Base-by-base conservation (phyloP, 2,888 invertebrate species). In the Pachydiplax longipennis region DNA sequence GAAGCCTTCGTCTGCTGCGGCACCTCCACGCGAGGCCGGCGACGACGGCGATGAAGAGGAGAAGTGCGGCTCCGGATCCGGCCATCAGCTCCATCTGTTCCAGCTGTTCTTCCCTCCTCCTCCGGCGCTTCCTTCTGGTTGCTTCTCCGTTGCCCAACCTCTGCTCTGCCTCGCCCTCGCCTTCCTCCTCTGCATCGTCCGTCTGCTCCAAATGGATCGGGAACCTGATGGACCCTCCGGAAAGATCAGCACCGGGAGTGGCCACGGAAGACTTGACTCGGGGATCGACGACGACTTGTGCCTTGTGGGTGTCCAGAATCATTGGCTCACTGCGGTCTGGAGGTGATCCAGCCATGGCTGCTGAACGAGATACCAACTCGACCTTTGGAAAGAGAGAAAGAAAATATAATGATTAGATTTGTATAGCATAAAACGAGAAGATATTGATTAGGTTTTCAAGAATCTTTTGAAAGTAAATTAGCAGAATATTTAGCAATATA, bases 1-100 rank as follows among this genome's bases (percentile, higher is more conserved):
- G 73, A 3, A 73, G 73, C 73, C 73, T 73, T 12, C 73, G 73
- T 15, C 73, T 73, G 73, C 73, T 73, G 25, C 73, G 73, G 73
- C 73, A 73, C 73, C 73, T 73, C 73, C 73, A 73, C 73, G 73
- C 73, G 25, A 73, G 73, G 25, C 73, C 73, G 73, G 73, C 73
- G 13, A 73, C 31, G 5, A 31, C 31, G 31, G 73, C 73, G 25
- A 94, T 92, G 92, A 94, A 94, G 90, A 94, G 92, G 31, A 94
- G 91, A 40, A 95, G 93, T 61, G 96, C 96, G 91, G 95, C 95
- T 91, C 95, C 94, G 91, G 95, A 95, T n/a, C 96, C 96, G 91
- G 96, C 93, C 81, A 95, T 94, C 91, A 96, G 93, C 93, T 96
- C 96, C 53, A 10, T 13, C 22, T n/a, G 40, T 90, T 95, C 94